These are phyloP conservation scores for Amniataba percoides DNA, from an alignment of 2,797 vertebrate species.

Conservation along the genomic window DNA sequence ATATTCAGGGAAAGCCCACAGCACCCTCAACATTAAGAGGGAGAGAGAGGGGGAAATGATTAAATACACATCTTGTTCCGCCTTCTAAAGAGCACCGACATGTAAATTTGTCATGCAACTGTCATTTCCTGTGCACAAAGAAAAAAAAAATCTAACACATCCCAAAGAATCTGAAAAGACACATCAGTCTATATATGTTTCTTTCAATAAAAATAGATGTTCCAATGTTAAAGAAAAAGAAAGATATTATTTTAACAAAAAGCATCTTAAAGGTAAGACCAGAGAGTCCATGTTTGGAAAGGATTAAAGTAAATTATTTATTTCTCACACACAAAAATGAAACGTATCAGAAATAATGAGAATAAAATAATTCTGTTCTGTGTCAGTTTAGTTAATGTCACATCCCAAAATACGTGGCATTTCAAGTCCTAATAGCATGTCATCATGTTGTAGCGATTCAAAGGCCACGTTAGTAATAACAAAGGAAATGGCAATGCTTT, in stretches of 20 bases:
- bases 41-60: not conserved
- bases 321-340: not conserved
- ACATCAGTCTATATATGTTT: not conserved
- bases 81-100: not conserved
- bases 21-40: not conserved
- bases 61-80: not conserved
- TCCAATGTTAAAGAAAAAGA: not conserved
- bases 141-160: not conserved
- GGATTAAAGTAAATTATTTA: not conserved
- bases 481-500: slow-evolving; percentile 66
- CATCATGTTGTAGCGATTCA: slow-evolving; percentile 41
- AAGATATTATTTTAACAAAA: not conserved
- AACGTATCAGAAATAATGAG: slow-evolving; percentile 7
- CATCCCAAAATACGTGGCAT: slow-evolving; percentile 61
- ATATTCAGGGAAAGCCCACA: not conserved
- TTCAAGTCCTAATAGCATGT: slow-evolving; percentile 56
- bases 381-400: slow-evolving; percentile 56
- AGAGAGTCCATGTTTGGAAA: not conserved
- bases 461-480: slow-evolving; percentile 47
- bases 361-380: slow-evolving; percentile 9
- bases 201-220: not conserved
- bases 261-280: not conserved
- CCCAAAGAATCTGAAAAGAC: not conserved
- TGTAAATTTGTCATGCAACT: not conserved
- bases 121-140: not conserved